Percentiles rank a stretch among this genome's conserved stretches.
phyloP scores from a whole-genome alignment of 2,888 invertebrate genomes.

The Drepana falcataria region DNA sequence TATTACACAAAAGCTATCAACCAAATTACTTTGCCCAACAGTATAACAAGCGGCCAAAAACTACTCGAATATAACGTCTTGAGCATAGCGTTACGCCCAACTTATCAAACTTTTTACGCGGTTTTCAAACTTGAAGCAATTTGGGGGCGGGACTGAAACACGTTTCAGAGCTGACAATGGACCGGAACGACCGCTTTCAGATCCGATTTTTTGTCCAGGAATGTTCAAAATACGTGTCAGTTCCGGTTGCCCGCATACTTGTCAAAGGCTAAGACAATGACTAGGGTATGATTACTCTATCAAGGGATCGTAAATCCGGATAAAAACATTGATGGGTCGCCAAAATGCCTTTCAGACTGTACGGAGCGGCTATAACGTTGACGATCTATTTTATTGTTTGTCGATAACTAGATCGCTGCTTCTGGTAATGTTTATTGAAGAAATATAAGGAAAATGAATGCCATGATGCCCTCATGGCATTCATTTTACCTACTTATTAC shows the following conservation, averaged over 20 bases:
- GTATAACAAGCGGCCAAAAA: neutral
- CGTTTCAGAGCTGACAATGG: constrained; percentile 15
- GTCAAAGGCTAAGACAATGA: neutral
- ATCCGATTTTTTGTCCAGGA: constrained; percentile 15
- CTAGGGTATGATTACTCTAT: constrained; percentile 1
- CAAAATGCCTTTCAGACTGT: neutral
- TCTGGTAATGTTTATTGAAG: too few relatives aligned
- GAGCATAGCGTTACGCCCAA: neutral
- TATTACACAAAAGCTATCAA: neutral
- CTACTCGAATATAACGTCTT: neutral
- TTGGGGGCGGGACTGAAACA: constrained; percentile 12
- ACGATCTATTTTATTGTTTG: too few relatives aligned
- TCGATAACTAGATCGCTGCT: too few relatives aligned
- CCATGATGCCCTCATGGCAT: too few relatives aligned
- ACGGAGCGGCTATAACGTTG: too few relatives aligned
- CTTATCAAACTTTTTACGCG: constrained; percentile 10
- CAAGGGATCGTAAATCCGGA: neutral
- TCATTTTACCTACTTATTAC: too few relatives aligned
- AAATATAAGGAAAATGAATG: too few relatives aligned
- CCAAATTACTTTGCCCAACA: neutral
- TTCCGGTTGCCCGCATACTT: constrained; percentile 9
- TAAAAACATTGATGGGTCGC: neutral
- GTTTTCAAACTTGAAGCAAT: constrained; percentile 11
- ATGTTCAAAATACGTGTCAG: constrained; percentile 12
- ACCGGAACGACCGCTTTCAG: constrained; percentile 12